Conservation (phyloP, 1,140 invertebrate species). For the Paramacrobiotus metropolitanus region DNA sequence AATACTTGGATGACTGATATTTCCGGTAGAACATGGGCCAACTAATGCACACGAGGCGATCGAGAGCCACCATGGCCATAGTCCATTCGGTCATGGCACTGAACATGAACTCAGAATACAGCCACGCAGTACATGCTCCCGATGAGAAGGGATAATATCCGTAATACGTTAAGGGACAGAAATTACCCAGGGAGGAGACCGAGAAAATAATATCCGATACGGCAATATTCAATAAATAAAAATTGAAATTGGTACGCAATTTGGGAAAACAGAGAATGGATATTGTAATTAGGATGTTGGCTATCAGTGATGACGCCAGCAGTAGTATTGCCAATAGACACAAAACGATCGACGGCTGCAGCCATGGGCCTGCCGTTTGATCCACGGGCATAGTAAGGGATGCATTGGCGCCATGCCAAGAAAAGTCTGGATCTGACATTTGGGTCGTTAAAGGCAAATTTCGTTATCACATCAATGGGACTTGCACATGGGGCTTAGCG, state of each 20-base stretch:
- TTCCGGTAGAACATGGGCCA: background rate
- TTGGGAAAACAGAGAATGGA: background rate
- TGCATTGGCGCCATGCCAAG: no score
- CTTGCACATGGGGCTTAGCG: no score
- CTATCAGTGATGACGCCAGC: background rate
- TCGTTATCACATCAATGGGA: no score
- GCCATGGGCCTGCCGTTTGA: no score
- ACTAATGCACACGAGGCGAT: background rate
- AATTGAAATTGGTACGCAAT: slow-evolving; percentile 2
- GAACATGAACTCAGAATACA: background rate
- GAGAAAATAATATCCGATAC: background rate
- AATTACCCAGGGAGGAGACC: background rate
- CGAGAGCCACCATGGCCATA: background rate
- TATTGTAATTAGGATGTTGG: background rate
- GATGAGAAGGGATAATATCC: background rate
- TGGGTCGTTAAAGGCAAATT: no score
- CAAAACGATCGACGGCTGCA: no score
- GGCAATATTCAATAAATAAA: background rate
- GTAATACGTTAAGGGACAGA: background rate
- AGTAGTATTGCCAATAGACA: background rate
- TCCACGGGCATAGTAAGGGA: no score
- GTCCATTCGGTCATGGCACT: background rate
- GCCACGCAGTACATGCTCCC: background rate
- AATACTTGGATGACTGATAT: background rate
- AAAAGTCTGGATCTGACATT: no score